Base-by-base conservation (phyloP, 1,140 invertebrate species). In the Oncopodura yosiiana region DNA sequence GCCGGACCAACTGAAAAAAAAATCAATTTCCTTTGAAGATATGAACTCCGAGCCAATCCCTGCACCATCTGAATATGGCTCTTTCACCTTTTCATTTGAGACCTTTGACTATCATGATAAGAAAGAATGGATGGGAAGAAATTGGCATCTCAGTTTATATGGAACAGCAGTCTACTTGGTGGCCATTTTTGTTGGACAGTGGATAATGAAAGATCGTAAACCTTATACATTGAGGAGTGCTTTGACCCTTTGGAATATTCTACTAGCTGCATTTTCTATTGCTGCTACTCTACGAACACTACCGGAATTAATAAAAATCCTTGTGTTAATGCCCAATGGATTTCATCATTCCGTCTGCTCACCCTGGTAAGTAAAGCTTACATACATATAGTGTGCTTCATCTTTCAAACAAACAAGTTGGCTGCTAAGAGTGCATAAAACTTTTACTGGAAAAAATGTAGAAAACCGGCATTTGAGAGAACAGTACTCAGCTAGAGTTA, bases 291-390 rank as follows among this genome's bases (percentile, higher is more conserved):
- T 53, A 29, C 27, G 61, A 42, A 62, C 63, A n/a, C 19, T 65
- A 8, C 62, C 62, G 8, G 62, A 64, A 53, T 51, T 61, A n/a
- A 56, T 62, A 30, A 42, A 38, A 38, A 63, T 63, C 26, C 52
- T 63, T 4, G 18, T 32, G 18, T n/a, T n/a, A n/a, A 23, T 53
- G 70, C n/a, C 66, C 69, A 43, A 72, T 46, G 73, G 77, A 8
- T 72, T 78, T 44, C 69, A 77, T 41, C 70, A 75, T 62, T 77
- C 78, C 5, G 68, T 78, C 5, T 75, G 74, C 58, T 71, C 70
- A 37, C 65, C 71, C 14, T 69, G 71, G 49, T 67, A 70, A 39
- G 65, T 69, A 27, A 23, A 37, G 30, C 6, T n/a, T n/a, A 6
- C 14, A 41, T 41, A 9, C 6, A n/a, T 41, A 14, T 16, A 14